These are phyloP conservation scores for Dendrocopos noguchii DNA, from an alignment of 2,113 vertebrate species.

Conservation along the genomic window DNA sequence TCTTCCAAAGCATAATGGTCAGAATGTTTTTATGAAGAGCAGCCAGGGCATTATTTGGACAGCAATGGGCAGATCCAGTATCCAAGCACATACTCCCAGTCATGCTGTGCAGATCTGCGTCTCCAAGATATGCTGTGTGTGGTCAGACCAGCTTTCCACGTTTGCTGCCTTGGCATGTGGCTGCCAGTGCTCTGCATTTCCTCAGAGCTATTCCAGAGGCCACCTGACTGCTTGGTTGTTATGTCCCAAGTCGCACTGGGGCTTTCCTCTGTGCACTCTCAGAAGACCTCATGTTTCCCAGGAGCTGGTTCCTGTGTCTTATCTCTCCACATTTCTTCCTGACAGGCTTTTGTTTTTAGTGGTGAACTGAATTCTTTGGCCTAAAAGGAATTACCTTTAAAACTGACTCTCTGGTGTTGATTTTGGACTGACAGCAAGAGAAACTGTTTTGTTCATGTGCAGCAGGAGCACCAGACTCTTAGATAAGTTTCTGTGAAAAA, in stretches of 20 bases:
- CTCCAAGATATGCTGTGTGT: fast-evolving
- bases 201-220: background rate
- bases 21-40: background rate
- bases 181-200: background rate
- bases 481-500: background rate
- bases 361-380: background rate
- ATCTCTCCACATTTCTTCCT: background rate
- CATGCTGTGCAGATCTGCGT: background rate
- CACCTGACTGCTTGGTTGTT: background rate
- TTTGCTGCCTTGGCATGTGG: fast-evolving
- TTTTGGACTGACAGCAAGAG: background rate
- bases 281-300: background rate
- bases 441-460: background rate
- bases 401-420: background rate
- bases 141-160: background rate
- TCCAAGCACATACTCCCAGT: background rate
- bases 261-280: background rate
- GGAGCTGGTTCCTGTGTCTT: background rate
- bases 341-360: background rate
- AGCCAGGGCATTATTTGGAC: fast-evolving
- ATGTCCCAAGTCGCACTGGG: background rate
- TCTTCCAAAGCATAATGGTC: background rate
- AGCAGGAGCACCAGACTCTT: background rate
- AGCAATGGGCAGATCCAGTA: background rate
- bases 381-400: background rate